phyloP scores from a whole-genome alignment of 2,797 vertebrate species.

The Sebastes itinus region DNA sequence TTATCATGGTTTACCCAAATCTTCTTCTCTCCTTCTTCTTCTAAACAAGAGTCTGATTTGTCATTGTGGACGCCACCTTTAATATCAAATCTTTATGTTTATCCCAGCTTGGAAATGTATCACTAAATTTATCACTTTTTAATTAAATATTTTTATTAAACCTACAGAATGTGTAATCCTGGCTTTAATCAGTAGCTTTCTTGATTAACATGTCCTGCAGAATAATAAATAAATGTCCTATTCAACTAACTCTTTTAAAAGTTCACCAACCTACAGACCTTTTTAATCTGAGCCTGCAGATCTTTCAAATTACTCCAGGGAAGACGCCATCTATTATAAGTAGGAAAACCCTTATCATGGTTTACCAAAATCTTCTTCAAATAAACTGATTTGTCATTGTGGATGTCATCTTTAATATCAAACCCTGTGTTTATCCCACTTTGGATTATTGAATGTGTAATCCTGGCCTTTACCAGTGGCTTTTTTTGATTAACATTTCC shows the following conservation, averaged over 20 bases:
- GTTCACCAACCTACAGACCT: slow-evolving; percentile 32
- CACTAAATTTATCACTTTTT: not conserved
- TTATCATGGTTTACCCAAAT: slow-evolving; percentile 4
- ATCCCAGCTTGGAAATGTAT: not conserved
- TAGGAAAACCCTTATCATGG: not conserved
- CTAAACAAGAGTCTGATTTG: slow-evolving; percentile 1
- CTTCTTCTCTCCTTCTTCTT: not conserved
- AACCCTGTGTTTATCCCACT: not conserved
- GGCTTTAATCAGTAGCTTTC: not conserved
- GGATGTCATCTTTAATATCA: not conserved
- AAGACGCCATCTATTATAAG: not conserved
- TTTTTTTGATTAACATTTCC: slow-evolving; percentile 7
- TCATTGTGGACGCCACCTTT: not conserved
- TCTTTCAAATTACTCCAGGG: not conserved
- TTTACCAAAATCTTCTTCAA: slow-evolving; percentile 2
- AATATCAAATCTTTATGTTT: slow-evolving; percentile 6
- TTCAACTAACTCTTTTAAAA: slow-evolving; percentile 34
- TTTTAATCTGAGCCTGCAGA: slow-evolving; percentile 17
- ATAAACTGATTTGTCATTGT: slow-evolving; percentile 8
- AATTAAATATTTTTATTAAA: not conserved
- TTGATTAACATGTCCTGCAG: slow-evolving; percentile 10
- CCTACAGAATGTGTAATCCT: not conserved
- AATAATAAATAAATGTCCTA: no score
- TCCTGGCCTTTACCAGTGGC: not conserved
- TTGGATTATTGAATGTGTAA: not conserved